Conservation (phyloP, 2,888 invertebrate genomes). For the Phyllotreta striolata region DNA sequence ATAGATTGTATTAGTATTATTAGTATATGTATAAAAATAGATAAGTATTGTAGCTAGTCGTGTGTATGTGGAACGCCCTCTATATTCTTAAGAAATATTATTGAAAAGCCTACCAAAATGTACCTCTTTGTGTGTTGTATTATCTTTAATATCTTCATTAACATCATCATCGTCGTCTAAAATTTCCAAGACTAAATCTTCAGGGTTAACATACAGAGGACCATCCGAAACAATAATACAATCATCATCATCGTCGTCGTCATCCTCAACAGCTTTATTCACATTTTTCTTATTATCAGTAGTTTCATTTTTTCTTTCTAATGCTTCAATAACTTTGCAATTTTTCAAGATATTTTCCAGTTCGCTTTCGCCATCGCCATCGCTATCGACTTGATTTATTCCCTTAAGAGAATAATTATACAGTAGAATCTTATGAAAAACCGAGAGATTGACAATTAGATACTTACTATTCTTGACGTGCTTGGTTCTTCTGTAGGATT, state of each 20-base stretch:
- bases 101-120: background rate
- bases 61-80: background rate
- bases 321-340: background rate
- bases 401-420: too few species aligned
- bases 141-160: background rate
- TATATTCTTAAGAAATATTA: background rate
- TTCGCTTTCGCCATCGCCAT: background rate
- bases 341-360: background rate
- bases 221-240: slow-evolving; percentile 32
- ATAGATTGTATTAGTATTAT: too few species aligned
- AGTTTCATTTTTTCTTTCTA: background rate
- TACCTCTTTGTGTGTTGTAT: slow-evolving; percentile 27
- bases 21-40: too few species aligned
- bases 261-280: background rate
- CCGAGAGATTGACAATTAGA: background rate
- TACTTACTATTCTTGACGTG: background rate
- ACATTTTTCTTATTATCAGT: background rate
- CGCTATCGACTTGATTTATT: background rate
- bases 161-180: slow-evolving; percentile 39
- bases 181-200: slow-evolving; percentile 38
- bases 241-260: slow-evolving; percentile 38
- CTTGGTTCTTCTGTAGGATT: too few species aligned
- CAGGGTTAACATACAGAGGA: slow-evolving; percentile 20
- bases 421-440: background rate
- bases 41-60: too few species aligned